Base-by-base conservation (phyloP, 2,888 invertebrate species). In the Platycnemis pennipes region DNA sequence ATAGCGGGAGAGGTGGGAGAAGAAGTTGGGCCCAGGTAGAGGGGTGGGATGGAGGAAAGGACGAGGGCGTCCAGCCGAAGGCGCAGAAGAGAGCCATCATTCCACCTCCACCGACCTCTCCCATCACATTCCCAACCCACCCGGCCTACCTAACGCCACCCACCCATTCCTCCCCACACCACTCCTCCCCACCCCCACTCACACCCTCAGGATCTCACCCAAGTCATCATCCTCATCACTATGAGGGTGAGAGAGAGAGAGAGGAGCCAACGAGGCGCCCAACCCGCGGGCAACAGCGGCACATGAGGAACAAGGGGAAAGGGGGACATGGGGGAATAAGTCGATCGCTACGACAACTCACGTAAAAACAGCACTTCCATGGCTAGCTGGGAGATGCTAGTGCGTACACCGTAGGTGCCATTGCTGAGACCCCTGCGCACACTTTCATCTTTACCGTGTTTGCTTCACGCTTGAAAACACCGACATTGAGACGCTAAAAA, bases 21-120 rank as follows among this genome's bases (percentile, higher is more conserved):
- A 53, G 53, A 46, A 37, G 56, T 49, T 37, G 56, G 42, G 19
- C 31, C 16, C 31, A n/a, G 89, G 89, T 31, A 37, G 53, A 53
- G n/a, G 56, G 88, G 46, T 46, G 19, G 37, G 49, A 7, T 2
- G 53, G 89, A 37, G 49, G 88, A 49, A 88, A 31, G 88, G 49
- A 56, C 56, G 56, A n/a, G 89, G 44, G 86, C 86, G 91, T 69
- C 63, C 91, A 45, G 91, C 91, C 91, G 91, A 44, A 91, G 91
- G 91, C 91, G 91, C 44, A 63, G 22, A 69, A 91, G 44, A 69
- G 91, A 63, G 63, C 56, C 63, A 91, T 91, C 91, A 91, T 45
- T 91, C 91, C 63, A 91, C 63, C 22, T 37, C 37, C 77, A n/a
- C 31, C 87, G 42, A 86, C 88, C 88, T 88, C 56, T 42, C 53